Conservation (phyloP, 2,797 vertebrate species). For the Danio jaintianensis region DNA sequence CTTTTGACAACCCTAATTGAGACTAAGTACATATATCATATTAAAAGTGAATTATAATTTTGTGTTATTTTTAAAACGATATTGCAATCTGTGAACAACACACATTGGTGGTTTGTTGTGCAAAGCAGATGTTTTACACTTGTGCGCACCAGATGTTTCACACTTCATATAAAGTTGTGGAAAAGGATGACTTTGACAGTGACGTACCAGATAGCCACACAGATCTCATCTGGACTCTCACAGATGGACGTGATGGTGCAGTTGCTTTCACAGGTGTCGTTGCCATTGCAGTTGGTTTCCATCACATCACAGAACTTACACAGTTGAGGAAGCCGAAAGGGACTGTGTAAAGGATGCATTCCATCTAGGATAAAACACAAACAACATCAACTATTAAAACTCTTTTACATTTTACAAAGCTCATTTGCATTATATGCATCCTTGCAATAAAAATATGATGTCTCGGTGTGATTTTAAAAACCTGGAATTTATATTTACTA, state of each 20-base stretch:
- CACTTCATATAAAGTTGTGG: neutral
- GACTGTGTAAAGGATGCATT: neutral
- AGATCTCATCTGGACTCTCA: conserved; percentile 56
- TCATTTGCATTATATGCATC: too few relatives aligned
- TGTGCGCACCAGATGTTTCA: conserved; percentile 8
- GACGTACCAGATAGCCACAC: conserved; percentile 80
- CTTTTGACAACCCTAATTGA: too few relatives aligned
- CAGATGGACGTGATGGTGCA: conserved; percentile 79
- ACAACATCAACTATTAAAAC: conserved; percentile 7
- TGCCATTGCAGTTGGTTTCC: conserved; percentile 69
- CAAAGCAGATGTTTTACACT: conserved; percentile 9
- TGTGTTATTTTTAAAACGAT: neutral
- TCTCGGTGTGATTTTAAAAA: too few relatives aligned
- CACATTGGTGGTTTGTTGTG: neutral
- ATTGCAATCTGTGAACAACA: conserved; percentile 3
- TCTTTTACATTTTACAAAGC: neutral
- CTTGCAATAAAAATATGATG: too few relatives aligned
- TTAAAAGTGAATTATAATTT: neutral
- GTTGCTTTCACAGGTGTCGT: conserved; percentile 70
- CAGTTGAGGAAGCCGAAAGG: conserved; percentile 48
- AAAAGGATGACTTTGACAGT: neutral
- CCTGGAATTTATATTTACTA: too few relatives aligned
- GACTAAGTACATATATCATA: neutral
- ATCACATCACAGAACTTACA: conserved; percentile 80
- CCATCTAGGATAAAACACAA: conserved; percentile 61